Base-by-base conservation (phyloP, 1,140 invertebrate genomes). In the Cotesia glomerata region DNA sequence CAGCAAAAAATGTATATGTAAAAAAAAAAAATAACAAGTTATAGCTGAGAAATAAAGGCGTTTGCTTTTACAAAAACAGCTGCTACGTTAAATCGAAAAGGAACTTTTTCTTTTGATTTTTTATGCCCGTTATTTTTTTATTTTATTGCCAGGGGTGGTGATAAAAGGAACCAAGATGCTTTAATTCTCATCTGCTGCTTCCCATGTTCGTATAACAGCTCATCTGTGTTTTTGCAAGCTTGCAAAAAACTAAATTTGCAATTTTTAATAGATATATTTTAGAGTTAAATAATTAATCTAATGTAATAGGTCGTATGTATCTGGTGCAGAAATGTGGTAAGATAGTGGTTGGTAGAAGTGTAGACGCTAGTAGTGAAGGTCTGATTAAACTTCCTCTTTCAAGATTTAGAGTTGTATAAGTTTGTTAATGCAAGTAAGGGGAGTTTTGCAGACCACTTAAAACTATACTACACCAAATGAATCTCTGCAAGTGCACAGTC, bases 31-130 rank as follows among this genome's bases (percentile, higher is more conserved):
- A 26, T 1, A 26, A 26, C 26, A 26, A 26, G 18, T 11, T 14
- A 70, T 51, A 70, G 49, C 34, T 18, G 56, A 45, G 13, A 36
- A 63, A 72, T 56, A 73, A 69, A 69, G 63, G 52, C 72, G 49
- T 67, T 51, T 45, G 13, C 39, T 54, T 67, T 34, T 32, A 36
- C 51, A 18, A 68, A 68, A 16, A 67, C 54, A 72, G 14, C 56
- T 26, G 45, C 59, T 63, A 49, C 32, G 11, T 64, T 26, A 1
- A 61, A 11, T 9, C 13, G 34, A 34, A 35, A 39, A 13, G 5
- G 63, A 66, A 66, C 16, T 34, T 65, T 67, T 68, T 73, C 59
- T 69, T 69, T 68, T 63, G 18, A 39, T 63, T 63, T 49, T 54
- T 73, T 54, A 18, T 36, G 14, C 26, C 32, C 13, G 8, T 36